phyloP scores from a whole-genome alignment of 1,140 invertebrate genomes.

The Drosophila nebulosa region DNA sequence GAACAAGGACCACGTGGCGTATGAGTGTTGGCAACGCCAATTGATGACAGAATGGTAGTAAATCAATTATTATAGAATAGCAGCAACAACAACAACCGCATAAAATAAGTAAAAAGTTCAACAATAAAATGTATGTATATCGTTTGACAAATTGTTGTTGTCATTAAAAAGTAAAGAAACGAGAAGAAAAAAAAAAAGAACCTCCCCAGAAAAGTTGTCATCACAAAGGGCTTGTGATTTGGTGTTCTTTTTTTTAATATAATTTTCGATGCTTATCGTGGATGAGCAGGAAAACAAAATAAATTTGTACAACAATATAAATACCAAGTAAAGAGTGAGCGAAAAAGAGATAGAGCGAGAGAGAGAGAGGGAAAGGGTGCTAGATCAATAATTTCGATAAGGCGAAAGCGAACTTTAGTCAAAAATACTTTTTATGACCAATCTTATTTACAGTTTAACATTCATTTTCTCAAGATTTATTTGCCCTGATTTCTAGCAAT shows the following conservation, averaged over 20 bases:
- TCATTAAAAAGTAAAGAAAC: constrained; percentile 45
- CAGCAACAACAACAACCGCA: constrained; percentile 11
- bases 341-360: too few relatives aligned
- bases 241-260: not conserved
- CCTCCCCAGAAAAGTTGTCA: constrained; percentile 51
- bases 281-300: constrained; percentile 41
- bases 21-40: constrained; percentile 66
- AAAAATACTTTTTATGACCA: constrained; percentile 38
- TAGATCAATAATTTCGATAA: constrained; percentile 69
- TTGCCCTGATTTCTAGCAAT: constrained; percentile 58
- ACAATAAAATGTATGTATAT: constrained; percentile 23
- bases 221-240: constrained; percentile 58
- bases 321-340: constrained; percentile 16
- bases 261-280: not conserved
- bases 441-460: constrained; percentile 50
- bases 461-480: constrained; percentile 53
- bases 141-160: constrained; percentile 62
- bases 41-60: constrained; percentile 59
- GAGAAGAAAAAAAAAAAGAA: too few relatives aligned
- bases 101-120: constrained; percentile 12
- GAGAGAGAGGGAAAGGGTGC: not conserved
- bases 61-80: constrained; percentile 68
- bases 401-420: constrained; percentile 16
- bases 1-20: constrained; percentile 59
- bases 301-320: constrained; percentile 63